Conservation (phyloP, 2,888 invertebrate genomes). For the Diarsia mendica region DNA sequence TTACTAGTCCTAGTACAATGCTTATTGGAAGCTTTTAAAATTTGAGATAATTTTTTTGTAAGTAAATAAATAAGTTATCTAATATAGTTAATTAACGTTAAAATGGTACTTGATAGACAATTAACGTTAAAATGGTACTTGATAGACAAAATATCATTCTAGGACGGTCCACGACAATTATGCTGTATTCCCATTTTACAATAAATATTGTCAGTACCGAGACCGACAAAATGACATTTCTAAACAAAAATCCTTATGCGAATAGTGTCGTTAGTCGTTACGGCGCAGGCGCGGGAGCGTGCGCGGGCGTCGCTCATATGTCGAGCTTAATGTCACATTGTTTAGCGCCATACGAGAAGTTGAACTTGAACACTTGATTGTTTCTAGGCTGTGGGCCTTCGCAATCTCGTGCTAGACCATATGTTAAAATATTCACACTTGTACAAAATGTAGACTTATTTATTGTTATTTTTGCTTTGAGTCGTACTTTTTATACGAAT, state of each 20-base stretch:
- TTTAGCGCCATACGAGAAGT: slow-evolving; percentile 78
- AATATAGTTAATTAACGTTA: not conserved
- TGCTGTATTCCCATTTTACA: not conserved
- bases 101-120: not conserved
- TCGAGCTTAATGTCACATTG: slow-evolving; percentile 84
- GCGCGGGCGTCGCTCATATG: slow-evolving; percentile 80
- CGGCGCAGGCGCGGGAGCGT: slow-evolving; percentile 49
- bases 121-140: not conserved
- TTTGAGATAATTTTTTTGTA: not conserved
- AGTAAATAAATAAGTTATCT: not conserved
- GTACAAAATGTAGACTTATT: not conserved
- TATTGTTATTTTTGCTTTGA: not conserved
- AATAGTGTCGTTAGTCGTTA: slow-evolving; percentile 41
- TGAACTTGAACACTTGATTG: slow-evolving; percentile 83
- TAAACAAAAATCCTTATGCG: slow-evolving; percentile 60
- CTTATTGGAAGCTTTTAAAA: not conserved
- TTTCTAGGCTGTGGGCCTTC: slow-evolving; percentile 64
- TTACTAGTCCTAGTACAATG: not conserved
- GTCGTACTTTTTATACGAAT: slow-evolving; percentile 8
- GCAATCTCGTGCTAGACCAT: slow-evolving; percentile 60
- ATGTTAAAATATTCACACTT: slow-evolving; percentile 51
- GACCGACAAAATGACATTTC: slow-evolving; percentile 31
- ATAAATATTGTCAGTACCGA: slow-evolving; percentile 9
- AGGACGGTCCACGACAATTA: not conserved
- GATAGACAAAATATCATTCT: not conserved